phyloP scores from a whole-genome alignment of 2,888 invertebrate species.

The Seira ritae region DNA sequence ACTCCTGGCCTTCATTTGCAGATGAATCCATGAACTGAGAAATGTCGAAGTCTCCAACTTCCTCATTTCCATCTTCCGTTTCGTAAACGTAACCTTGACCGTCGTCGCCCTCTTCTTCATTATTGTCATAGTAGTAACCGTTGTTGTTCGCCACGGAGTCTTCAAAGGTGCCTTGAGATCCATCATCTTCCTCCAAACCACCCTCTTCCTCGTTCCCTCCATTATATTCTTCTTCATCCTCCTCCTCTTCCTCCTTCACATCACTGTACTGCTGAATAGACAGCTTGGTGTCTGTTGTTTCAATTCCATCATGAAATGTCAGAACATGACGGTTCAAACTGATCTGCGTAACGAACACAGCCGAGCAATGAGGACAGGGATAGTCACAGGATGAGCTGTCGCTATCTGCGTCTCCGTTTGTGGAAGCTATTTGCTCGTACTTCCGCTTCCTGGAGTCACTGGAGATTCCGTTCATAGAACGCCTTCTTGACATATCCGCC shows the following conservation, averaged over 20 bases:
- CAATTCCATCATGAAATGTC: constrained; percentile 56
- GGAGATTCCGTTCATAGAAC: not conserved
- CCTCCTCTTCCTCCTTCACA: not conserved
- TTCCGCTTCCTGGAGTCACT: constrained; percentile 39
- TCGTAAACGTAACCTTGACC: not conserved
- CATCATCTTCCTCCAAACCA: not conserved
- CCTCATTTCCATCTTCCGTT: constrained; percentile 20
- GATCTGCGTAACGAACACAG: constrained; percentile 68
- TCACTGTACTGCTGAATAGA: too few relatives aligned
- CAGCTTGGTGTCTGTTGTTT: too few relatives aligned
- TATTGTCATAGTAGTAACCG: not conserved
- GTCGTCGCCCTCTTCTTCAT: not conserved
- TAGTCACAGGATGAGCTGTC: constrained; percentile 41
- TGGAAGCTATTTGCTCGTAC: constrained; percentile 13
- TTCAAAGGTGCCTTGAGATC: not conserved
- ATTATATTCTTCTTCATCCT: not conserved
- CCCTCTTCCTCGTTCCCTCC: constrained; percentile 1
- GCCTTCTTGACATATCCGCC: constrained; percentile 58
- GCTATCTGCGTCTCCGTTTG: constrained; percentile 10
- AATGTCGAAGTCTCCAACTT: constrained; percentile 11
- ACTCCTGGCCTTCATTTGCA: not conserved
- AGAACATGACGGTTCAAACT: constrained; percentile 65
- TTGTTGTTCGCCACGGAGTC: not conserved
- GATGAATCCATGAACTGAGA: constrained; percentile 7
- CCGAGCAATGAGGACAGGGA: constrained; percentile 62